These are phyloP conservation scores for Ophion costatus DNA, from an alignment of 2,888 invertebrate species.

Conservation along the genomic window DNA sequence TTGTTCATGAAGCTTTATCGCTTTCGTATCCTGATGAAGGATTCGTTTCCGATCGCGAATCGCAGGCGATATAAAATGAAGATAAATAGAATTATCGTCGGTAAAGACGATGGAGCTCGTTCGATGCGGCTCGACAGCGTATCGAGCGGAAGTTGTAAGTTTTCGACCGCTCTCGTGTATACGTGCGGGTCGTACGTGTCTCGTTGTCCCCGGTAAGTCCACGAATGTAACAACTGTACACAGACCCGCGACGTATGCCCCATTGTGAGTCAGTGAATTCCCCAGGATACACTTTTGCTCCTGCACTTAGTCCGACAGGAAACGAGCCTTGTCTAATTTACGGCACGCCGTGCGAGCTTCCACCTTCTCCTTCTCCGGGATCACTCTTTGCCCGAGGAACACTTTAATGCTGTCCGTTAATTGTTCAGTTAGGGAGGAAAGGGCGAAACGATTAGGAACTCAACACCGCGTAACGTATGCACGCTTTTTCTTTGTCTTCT, in stretches of 20 bases:
- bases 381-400: slow-evolving; percentile 27
- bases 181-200: slow-evolving; percentile 23
- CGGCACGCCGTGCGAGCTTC: slow-evolving; percentile 55
- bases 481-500: not conserved
- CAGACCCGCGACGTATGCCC: not conserved
- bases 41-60: not conserved
- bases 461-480: slow-evolving; percentile 31
- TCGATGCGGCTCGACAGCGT: slow-evolving; percentile 35
- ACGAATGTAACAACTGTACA: not conserved
- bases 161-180: slow-evolving; percentile 60
- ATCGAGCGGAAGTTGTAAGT: slow-evolving; percentile 72
- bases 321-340: slow-evolving; percentile 75
- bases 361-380: slow-evolving; percentile 21
- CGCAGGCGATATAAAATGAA: not conserved
- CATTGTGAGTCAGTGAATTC: slow-evolving; percentile 47
- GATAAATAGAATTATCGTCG: slow-evolving; percentile 22
- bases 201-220: slow-evolving; percentile 28
- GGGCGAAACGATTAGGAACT: slow-evolving; percentile 49
- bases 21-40: not conserved
- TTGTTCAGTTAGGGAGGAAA: slow-evolving; percentile 63
- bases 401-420: slow-evolving; percentile 24
- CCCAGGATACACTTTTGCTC: slow-evolving; percentile 58
- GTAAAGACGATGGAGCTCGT: slow-evolving; percentile 19
- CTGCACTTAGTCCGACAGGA: slow-evolving; percentile 74
- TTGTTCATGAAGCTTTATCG: not conserved